A percentile compares a stretch with the other conserved stretches of the same genome.
These are phyloP conservation scores for Bilobella aurantiaca DNA, from an alignment of 1,140 invertebrate genomes.

Conservation along the genomic window DNA sequence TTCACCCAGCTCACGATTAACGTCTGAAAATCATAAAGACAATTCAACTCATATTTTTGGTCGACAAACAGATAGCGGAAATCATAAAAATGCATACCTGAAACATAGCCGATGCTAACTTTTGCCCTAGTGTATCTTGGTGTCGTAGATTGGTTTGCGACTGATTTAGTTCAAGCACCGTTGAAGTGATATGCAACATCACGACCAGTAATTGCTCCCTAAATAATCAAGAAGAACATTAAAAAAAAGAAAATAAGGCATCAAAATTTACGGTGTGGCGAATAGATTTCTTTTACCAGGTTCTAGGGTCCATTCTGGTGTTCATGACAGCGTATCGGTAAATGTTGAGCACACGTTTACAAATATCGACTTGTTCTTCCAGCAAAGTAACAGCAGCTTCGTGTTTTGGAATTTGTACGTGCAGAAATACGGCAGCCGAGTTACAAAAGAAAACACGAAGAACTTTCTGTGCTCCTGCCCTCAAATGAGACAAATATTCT, in stretches of 20 bases:
- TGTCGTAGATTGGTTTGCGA: constrained; percentile 55
- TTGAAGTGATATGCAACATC: constrained; percentile 81
- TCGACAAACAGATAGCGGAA: background rate
- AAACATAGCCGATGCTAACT: constrained; percentile 79
- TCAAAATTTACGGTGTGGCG: constrained; percentile 14
- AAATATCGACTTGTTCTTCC: constrained; percentile 90
- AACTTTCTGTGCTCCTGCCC: constrained; percentile 50
- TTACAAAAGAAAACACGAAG: constrained; percentile 90
- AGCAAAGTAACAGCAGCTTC: constrained; percentile 41
- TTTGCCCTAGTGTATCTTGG: constrained; percentile 60
- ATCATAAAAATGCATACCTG: constrained; percentile 41
- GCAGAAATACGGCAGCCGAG: constrained; percentile 84
- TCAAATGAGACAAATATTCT: constrained; percentile 27
- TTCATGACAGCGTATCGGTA: constrained; percentile 97
- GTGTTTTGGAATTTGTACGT: constrained; percentile 42
- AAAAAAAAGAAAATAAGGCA: constrained; percentile 19
- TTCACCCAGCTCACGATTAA: constrained; percentile 97
- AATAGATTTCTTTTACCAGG: constrained; percentile 56
- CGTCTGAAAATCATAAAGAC: constrained; percentile 57
- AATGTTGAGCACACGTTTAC: constrained; percentile 90
- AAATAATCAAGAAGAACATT: constrained; percentile 40
- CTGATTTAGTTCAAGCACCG: constrained; percentile 66
- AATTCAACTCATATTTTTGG: no score
- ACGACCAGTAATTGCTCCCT: constrained; percentile 79
- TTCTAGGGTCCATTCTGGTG: constrained; percentile 76